These are phyloP conservation scores for Theonella swinhoei DNA, from an alignment of 37 sponge, comb jelly and placozoan species.

Conservation along the genomic window DNA sequence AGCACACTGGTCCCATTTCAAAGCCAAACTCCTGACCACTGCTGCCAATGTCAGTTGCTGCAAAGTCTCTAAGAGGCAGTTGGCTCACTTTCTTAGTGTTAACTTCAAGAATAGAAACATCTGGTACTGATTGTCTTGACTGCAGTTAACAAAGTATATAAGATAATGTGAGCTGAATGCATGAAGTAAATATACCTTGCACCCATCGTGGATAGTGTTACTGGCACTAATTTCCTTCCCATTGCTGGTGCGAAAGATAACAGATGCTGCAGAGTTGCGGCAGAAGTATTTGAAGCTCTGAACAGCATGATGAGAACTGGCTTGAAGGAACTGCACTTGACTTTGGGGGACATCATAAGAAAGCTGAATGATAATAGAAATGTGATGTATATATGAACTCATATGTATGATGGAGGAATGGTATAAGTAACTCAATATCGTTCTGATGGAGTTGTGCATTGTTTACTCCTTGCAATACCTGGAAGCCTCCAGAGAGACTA, in stretches of 20 bases:
- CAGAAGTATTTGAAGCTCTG: constrained; percentile 73
- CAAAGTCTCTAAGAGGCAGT: constrained; percentile 71
- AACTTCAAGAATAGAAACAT: constrained; percentile 49
- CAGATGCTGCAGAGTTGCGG: constrained; percentile 59
- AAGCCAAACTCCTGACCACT: constrained; percentile 69
- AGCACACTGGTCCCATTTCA: constrained; percentile 75
- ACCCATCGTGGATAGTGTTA: constrained; percentile 56
- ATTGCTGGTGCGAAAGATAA: constrained; percentile 57
- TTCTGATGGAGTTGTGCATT: no score
- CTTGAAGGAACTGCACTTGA: constrained; percentile 53
- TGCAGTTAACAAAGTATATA: constrained; percentile 1
- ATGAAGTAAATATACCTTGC: constrained; percentile 44
- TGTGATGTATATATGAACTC: neutral
- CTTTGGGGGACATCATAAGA: constrained; percentile 30
- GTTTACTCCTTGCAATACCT: constrained; percentile 38
- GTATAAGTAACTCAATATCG: neutral
- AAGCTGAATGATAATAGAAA: constrained; percentile 21
- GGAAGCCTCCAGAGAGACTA: constrained; percentile 51
- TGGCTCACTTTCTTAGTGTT: constrained; percentile 60
- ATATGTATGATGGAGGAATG: neutral
- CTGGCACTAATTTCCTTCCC: constrained; percentile 54
- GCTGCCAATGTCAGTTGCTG: constrained; percentile 35
- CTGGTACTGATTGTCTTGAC: constrained; percentile 45
- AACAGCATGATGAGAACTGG: constrained; percentile 35
- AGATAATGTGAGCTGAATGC: no score